phyloP scores from a whole-genome alignment of 2,797 vertebrate genomes.

The Tauraco hartlaubi region DNA sequence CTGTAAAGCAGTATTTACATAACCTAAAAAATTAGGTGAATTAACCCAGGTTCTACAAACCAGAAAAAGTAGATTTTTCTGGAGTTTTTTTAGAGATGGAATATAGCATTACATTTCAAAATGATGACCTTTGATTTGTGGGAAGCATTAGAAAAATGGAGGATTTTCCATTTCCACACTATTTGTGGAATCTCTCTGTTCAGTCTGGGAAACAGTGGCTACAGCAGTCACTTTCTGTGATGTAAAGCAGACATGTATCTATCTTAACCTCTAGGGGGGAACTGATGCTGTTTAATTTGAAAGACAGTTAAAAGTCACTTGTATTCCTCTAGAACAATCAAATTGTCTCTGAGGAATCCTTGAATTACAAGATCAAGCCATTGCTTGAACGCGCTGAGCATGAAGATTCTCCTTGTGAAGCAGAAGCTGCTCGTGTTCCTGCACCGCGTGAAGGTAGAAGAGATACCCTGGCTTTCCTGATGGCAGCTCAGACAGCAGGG shows the following conservation, averaged over 20 bases:
- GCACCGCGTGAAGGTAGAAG: rapidly evolving
- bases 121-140: not conserved
- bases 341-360: not conserved
- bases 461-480: not conserved
- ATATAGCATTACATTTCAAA: not conserved
- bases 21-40: not conserved
- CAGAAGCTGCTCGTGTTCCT: not conserved
- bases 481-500: not conserved
- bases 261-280: not conserved
- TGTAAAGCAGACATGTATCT: not conserved
- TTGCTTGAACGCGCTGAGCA: not conserved
- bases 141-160: not conserved
- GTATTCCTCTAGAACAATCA: not conserved
- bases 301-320: not conserved
- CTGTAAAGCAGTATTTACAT: not conserved
- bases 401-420: not conserved
- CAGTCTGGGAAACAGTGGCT: not conserved
- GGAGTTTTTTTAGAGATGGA: not conserved
- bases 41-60: not conserved
- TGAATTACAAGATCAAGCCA: not conserved
- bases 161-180: not conserved
- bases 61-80: not conserved
- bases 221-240: not conserved
- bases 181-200: not conserved
- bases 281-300: not conserved